Evolutionary conservation across 2,888 invertebrate species (phyloP).

Genomic region (Mesodorylaimus sp.): DNA sequence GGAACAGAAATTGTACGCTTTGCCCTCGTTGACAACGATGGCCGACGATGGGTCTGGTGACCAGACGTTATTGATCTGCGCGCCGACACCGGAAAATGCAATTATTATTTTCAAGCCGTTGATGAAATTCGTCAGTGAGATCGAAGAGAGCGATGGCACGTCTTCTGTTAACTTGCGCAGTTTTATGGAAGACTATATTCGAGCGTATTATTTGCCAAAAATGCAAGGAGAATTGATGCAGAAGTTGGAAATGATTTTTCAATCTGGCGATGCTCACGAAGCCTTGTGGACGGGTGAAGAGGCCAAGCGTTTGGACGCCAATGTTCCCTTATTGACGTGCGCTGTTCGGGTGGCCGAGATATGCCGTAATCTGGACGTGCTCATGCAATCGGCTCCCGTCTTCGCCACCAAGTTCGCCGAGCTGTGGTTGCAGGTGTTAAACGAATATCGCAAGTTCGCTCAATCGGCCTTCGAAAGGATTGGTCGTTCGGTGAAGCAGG

Average conservation of each 20-base stretch:
- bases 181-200: constrained; percentile 67
- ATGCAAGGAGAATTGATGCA: constrained; percentile 18
- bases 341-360: constrained; percentile 17
- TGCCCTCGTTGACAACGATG: not conserved
- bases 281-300: not conserved
- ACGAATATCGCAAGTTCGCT: constrained; percentile 21
- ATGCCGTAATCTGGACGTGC: constrained; percentile 20
- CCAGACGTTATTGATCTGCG: constrained; percentile 53
- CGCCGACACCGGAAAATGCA: constrained; percentile 38
- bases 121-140: constrained; percentile 60
- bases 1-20: constrained; percentile 31
- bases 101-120: constrained; percentile 58
- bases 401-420: constrained; percentile 26
- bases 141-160: constrained; percentile 43
- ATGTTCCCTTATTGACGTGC: not conserved
- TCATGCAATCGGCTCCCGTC: constrained; percentile 24
- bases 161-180: constrained; percentile 38
- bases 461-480: constrained; percentile 18
- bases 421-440: constrained; percentile 24
- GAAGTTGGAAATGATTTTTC: constrained; percentile 16
- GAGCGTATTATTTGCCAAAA: constrained; percentile 52
- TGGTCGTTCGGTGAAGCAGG: not conserved
- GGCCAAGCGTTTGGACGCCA: not conserved
- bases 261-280: constrained; percentile 17
- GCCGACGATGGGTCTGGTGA: constrained; percentile 36